A percentile compares a stretch with the other conserved stretches of the same genome.
Evolutionary conservation across 2,797 vertebrate species (phyloP).

Genomic region (Enteromius radiatus): DNA sequence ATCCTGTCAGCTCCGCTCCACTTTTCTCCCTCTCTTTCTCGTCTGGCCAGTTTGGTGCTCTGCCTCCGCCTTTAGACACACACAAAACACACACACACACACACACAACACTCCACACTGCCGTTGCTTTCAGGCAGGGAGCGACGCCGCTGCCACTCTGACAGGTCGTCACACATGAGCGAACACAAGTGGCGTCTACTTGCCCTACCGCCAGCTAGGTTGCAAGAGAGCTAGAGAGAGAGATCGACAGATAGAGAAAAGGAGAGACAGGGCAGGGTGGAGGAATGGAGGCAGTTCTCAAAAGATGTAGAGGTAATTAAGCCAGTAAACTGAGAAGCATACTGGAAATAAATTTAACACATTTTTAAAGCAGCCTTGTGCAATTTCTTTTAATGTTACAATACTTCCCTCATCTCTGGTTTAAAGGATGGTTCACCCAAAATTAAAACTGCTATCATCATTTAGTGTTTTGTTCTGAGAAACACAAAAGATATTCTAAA

Average conservation of each 20-base stretch:
- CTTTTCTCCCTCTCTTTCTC: slow-evolving; percentile 55
- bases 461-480: background rate
- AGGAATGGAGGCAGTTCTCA: slow-evolving; percentile 30
- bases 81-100: slow-evolving; percentile 58
- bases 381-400: background rate
- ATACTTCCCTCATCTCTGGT: background rate
- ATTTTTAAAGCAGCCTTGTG: background rate
- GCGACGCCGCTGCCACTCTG: slow-evolving; percentile 78
- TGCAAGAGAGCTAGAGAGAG: slow-evolving; percentile 42
- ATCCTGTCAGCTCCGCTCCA: slow-evolving; percentile 73
- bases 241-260: slow-evolving; percentile 47
- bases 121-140: slow-evolving; percentile 56
- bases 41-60: slow-evolving; percentile 57
- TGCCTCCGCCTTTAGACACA: slow-evolving; percentile 51
- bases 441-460: background rate
- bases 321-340: slow-evolving; percentile 35
- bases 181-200: slow-evolving; percentile 73
- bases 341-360: background rate
- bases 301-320: slow-evolving; percentile 52
- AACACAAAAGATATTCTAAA: background rate
- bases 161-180: slow-evolving; percentile 84
- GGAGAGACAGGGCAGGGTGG: slow-evolving; percentile 25
- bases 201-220: slow-evolving; percentile 72
- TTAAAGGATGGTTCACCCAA: slow-evolving; percentile 3
- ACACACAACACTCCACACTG: slow-evolving; percentile 39